Evolutionary conservation across 2,113 vertebrate genomes (phyloP), one percentile per base, ranked within the genome.

Genomic region (Ophthalmolycus amberensis): DNA sequence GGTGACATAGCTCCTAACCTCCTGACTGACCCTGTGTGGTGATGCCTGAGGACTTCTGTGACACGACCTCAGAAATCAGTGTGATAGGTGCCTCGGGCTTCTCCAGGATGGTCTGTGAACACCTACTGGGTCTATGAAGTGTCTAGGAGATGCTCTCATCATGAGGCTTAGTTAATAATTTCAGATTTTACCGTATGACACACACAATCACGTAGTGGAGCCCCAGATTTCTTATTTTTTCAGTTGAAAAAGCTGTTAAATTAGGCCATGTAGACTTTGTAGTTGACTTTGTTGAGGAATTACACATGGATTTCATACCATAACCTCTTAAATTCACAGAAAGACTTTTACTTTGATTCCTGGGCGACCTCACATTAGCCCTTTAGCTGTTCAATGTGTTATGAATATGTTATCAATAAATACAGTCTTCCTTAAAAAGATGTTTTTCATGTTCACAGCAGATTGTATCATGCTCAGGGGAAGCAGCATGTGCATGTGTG

Each of bases 1-100:
- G 63, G 52, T 77, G 69, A 78, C 69, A 58, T 65, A 44, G 71
- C 84, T 73, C 60, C 72, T 89, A 85, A 83, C 82, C 89, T 88
- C 85, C 59, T 80, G 22, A 18, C 66, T 89, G 90, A 91, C 77
- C 83, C 69, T 65, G 54, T 71, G 71, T 76, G 83, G 77, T 84
- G 90, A 83, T 66, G 85, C 85, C 76, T 84, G 84, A 86, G 81
- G 87, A 69, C 65, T 68, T 80, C 18, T 42, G 15, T 71, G 68
- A 63, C 71, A 7, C 2, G 11, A 89, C 85, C 87, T 76, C 58
- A 73, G 58, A 82, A 9, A 48, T 64, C 50, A 50, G 20, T 16
- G 67, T 65, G 77, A 58, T 65, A 44, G 72, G 75, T 71, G 66
- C 64, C 70, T 87, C 29, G 0, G 63, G 65, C 66, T 67, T 69